A percentile compares a stretch with the other conserved stretches of the same genome.
Evolutionary conservation across 1,140 invertebrate species (phyloP).

Genomic region (Calosoma granatense): DNA sequence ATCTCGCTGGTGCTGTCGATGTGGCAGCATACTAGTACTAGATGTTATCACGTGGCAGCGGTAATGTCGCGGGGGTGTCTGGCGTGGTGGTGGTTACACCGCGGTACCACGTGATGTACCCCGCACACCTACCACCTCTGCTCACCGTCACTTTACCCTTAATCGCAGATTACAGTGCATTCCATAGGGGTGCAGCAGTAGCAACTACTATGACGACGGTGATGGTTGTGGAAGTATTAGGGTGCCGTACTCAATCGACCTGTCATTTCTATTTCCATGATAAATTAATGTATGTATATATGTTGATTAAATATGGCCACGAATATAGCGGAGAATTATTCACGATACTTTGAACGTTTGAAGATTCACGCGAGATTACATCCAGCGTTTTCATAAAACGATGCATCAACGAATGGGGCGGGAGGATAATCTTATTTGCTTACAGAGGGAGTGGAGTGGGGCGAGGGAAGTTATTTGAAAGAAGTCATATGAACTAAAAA

Average conservation of each 20-base stretch:
- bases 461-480: not conserved
- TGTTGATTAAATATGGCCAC: constrained; percentile 1
- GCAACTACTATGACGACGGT: too few relatives aligned
- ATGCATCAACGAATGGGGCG: not conserved
- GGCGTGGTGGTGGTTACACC: not conserved
- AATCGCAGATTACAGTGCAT: too few relatives aligned
- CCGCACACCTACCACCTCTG: too few relatives aligned
- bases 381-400: not conserved
- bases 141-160: not conserved
- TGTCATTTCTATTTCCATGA: not conserved
- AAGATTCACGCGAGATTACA: not conserved
- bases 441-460: not conserved
- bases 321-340: not conserved
- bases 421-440: not conserved
- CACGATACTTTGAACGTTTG: not conserved
- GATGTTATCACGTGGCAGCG: constrained; percentile 3
- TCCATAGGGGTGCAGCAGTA: too few relatives aligned
- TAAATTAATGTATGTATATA: constrained; percentile 7
- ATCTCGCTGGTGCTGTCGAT: not conserved
- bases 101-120: not conserved
- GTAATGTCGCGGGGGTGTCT: not conserved
- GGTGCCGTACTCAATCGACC: too few relatives aligned
- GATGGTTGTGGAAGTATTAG: too few relatives aligned
- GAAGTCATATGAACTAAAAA: too few relatives aligned
- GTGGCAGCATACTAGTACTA: not conserved